These are phyloP conservation scores for Pachycephala philippinensis DNA, from an alignment of 2,113 vertebrate genomes.

Conservation along the genomic window DNA sequence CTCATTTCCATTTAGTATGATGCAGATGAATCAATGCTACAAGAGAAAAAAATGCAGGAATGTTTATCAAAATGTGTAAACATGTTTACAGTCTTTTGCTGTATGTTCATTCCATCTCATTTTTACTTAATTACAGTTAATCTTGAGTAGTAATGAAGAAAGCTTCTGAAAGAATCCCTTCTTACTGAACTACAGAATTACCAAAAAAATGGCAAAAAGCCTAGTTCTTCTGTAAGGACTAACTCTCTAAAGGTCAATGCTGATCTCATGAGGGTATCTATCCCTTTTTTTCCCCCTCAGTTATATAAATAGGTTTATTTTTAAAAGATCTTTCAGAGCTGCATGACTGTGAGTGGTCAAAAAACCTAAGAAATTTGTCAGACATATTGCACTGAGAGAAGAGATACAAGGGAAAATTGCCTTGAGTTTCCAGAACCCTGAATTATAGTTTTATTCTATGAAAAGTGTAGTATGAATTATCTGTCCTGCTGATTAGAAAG, in stretches of 20 bases:
- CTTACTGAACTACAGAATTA: neutral
- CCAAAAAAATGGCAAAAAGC: neutral
- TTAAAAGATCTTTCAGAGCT: neutral
- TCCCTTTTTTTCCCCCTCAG: neutral
- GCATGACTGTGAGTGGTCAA: neutral
- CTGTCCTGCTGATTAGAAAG: neutral
- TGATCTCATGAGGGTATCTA: neutral
- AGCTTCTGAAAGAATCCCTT: neutral
- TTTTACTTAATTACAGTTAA: conserved; percentile 13
- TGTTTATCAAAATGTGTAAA: conserved; percentile 1
- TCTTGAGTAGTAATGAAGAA: neutral
- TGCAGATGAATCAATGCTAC: neutral
- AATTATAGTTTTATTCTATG: neutral
- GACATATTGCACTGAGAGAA: neutral
- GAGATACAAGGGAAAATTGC: neutral
- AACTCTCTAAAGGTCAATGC: neutral
- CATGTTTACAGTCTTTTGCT: neutral
- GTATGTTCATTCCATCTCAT: neutral
- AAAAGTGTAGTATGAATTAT: neutral
- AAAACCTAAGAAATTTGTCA: neutral
- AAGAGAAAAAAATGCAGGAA: neutral
- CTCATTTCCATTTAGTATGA: conserved; percentile 3
- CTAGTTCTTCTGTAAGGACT: neutral
- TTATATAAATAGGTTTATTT: neutral
- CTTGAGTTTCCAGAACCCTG: neutral